Conservation (phyloP, 2,888 invertebrate species). For the Acanthosepion esculentum region DNA sequence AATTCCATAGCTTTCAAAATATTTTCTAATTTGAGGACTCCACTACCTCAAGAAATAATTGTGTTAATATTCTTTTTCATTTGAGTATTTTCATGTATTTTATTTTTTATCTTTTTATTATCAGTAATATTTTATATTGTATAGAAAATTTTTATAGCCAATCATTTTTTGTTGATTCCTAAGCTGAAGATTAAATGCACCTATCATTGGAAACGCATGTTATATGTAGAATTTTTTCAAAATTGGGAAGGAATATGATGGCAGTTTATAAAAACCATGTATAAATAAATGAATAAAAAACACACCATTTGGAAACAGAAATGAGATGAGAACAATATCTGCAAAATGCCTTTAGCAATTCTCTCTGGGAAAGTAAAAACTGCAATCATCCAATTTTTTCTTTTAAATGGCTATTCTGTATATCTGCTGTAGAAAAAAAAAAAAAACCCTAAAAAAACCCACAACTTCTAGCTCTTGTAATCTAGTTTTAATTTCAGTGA, state of each 20-base stretch:
- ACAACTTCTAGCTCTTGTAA: background rate
- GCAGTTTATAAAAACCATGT: background rate
- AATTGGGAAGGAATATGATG: background rate
- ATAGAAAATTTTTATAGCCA: background rate
- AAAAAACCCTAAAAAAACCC: background rate
- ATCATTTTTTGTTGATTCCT: background rate
- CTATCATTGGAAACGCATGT: background rate
- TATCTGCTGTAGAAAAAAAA: background rate
- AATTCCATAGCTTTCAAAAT: slow-evolving; percentile 25
- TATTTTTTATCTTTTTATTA: background rate
- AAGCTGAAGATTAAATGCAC: slow-evolving; percentile 22
- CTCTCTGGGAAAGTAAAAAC: background rate
- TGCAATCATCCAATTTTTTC: background rate
- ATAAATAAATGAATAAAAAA: background rate
- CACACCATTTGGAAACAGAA: background rate
- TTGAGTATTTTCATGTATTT: background rate
- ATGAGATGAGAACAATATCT: background rate
- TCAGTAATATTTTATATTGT: background rate
- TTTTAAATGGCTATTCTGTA: background rate
- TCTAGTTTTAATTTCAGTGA: background rate
- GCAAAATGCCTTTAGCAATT: background rate
- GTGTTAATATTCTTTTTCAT: slow-evolving; percentile 25
- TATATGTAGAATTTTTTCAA: background rate
- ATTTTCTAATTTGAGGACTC: slow-evolving; percentile 13
- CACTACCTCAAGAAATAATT: background rate